Conservation (phyloP, 1,140 invertebrate species). For the Drosophila baimaii region DNA sequence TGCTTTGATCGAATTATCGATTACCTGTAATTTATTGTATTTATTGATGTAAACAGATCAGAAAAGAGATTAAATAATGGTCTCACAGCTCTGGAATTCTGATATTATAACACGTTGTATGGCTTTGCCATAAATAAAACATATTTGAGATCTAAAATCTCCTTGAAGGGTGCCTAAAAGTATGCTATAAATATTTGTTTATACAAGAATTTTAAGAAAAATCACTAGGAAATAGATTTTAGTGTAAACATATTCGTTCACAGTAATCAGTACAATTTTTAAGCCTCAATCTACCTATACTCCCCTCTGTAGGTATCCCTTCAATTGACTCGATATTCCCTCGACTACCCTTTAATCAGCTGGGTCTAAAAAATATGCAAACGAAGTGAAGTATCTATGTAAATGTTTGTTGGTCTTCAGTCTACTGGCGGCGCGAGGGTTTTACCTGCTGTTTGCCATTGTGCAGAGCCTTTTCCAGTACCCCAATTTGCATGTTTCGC, state of each 20-base stretch:
- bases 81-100: background rate
- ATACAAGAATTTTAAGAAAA: too few relatives aligned
- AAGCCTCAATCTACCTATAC: background rate
- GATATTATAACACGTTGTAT: too few relatives aligned
- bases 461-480: slow-evolving; percentile 28
- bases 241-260: too few relatives aligned
- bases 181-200: too few relatives aligned
- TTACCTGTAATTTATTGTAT: background rate
- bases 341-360: slow-evolving; percentile 29
- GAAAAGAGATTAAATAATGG: background rate
- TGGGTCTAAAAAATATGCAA: slow-evolving; percentile 63
- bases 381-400: slow-evolving; percentile 71
- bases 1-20: background rate
- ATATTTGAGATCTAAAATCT: too few relatives aligned
- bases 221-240: too few relatives aligned
- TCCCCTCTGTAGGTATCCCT: background rate
- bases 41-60: background rate
- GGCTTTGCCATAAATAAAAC: too few relatives aligned
- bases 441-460: slow-evolving; percentile 68
- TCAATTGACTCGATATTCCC: slow-evolving; percentile 13
- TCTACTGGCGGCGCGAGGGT: slow-evolving; percentile 16
- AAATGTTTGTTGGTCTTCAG: slow-evolving; percentile 67
- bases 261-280: too few relatives aligned
- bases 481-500: slow-evolving; percentile 17
- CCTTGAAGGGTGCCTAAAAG: too few relatives aligned